Percentiles rank a stretch among this genome's conserved stretches.
phyloP scores from a whole-genome alignment of 2,888 invertebrate genomes.

The Anarsia innoxiella region DNA sequence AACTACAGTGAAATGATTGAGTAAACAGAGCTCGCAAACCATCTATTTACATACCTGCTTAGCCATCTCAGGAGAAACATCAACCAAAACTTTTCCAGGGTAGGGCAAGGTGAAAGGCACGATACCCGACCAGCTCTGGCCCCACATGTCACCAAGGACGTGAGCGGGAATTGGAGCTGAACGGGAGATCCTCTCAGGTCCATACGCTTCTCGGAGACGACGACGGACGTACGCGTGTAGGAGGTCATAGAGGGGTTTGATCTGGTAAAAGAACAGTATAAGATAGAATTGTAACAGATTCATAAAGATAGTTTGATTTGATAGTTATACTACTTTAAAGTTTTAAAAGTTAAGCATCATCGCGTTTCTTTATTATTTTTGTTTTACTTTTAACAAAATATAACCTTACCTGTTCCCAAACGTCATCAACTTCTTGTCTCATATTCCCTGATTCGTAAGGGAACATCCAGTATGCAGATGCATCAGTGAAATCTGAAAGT shows the following conservation, averaged over 20 bases:
- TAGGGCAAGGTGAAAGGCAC: constrained; percentile 88
- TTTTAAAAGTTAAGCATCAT: too few species aligned
- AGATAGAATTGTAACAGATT: too few species aligned
- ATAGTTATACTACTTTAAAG: too few species aligned
- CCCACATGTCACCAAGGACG: constrained; percentile 93
- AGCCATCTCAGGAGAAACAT: constrained; percentile 88
- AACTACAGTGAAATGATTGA: too few species aligned
- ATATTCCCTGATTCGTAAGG: constrained; percentile 88
- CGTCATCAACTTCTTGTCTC: constrained; percentile 84
- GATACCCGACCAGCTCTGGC: constrained; percentile 89
- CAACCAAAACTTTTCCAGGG: constrained; percentile 87
- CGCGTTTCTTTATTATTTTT: too few species aligned
- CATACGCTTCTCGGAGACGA: constrained; percentile 87
- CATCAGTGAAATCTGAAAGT: constrained; percentile 88
- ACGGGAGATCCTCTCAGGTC: constrained; percentile 85
- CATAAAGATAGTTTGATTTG: too few species aligned
- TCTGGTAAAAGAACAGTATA: too few species aligned
- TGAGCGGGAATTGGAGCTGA: constrained; percentile 91
- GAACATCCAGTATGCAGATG: constrained; percentile 92
- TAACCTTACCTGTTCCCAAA: constrained; percentile 81
- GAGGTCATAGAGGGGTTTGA: constrained; percentile 89
- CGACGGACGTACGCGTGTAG: constrained; percentile 92
- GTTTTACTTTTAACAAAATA: too few species aligned
- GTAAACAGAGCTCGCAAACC: too few species aligned
- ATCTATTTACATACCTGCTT: too few species aligned